Percentiles rank a stretch among this genome's conserved stretches.
phyloP scores from a whole-genome alignment of 2,797 vertebrate species.

The Hapalemur alaotrensis region DNA sequence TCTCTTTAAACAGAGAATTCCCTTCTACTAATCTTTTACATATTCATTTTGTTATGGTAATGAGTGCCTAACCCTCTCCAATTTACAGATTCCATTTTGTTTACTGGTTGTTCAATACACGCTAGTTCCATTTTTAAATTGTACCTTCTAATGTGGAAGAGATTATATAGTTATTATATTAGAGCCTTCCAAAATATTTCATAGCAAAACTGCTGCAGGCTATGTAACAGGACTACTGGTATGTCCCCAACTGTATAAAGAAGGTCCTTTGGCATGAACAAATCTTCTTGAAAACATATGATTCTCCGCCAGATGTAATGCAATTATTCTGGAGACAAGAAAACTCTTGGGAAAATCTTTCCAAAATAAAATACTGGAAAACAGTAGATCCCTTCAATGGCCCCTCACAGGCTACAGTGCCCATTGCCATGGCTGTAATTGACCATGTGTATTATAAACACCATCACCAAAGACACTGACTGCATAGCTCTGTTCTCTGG shows the following conservation, averaged over 20 bases:
- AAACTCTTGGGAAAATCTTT: neutral
- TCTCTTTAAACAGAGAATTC: neutral
- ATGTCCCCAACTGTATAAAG: neutral
- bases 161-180: neutral
- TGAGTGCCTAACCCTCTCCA: neutral
- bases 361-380: slow-evolving; percentile 3
- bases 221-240: neutral
- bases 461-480: neutral
- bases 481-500: neutral
- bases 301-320: neutral
- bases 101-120: neutral
- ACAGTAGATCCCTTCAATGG: neutral
- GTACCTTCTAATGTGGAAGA: neutral
- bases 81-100: neutral
- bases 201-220: neutral
- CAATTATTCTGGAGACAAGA: slow-evolving; percentile 27
- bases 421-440: neutral
- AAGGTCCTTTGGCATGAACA: neutral
- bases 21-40: neutral
- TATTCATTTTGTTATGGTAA: neutral
- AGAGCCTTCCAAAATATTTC: neutral
- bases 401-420: neutral
- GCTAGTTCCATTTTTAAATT: neutral
- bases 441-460: neutral
- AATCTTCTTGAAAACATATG: neutral